Conservation (phyloP, 1,140 invertebrate genomes). For the Coenobita brevimanus region DNA sequence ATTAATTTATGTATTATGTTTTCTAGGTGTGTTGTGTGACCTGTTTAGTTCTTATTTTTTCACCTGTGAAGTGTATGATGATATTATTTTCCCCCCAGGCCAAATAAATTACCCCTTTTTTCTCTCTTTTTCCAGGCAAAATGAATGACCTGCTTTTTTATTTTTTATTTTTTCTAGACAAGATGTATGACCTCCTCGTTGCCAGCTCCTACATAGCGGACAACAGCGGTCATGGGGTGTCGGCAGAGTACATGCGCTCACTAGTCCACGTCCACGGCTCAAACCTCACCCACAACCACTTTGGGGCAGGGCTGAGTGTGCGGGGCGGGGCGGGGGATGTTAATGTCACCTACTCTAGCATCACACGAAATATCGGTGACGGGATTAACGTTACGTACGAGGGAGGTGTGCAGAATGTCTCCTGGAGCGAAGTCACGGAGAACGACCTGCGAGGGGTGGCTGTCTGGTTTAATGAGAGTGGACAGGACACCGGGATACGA, state of each 20-base stretch:
- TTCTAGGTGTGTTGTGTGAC: too few relatives aligned
- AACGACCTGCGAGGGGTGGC: slow-evolving; percentile 90
- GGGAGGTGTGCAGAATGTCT: slow-evolving; percentile 92
- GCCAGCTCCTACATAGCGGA: slow-evolving; percentile 87
- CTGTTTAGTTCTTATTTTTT: too few relatives aligned
- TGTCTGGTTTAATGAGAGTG: slow-evolving; percentile 87
- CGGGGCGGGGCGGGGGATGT: slow-evolving; percentile 90
- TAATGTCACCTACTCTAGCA: slow-evolving; percentile 90
- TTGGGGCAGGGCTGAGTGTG: slow-evolving; percentile 91
- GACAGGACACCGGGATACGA: slow-evolving; percentile 81
- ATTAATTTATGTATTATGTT: too few relatives aligned
- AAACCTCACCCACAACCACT: slow-evolving; percentile 88
- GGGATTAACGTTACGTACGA: slow-evolving; percentile 83
- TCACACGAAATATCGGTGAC: slow-evolving; percentile 90
- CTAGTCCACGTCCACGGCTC: slow-evolving; percentile 86
- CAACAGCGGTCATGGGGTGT: slow-evolving; percentile 95
- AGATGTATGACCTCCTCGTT: slow-evolving; percentile 91
- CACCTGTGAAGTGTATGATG: too few relatives aligned
- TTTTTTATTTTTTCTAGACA: slow-evolving; percentile 75
- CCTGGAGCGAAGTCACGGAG: slow-evolving; percentile 80
- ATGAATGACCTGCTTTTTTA: too few relatives aligned
- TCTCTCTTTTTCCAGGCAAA: not conserved
- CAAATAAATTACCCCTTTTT: too few relatives aligned
- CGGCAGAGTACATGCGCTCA: slow-evolving; percentile 87
- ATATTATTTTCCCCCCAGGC: too few relatives aligned